Percentiles rank a stretch among this genome's conserved stretches.
Evolutionary conservation across 2,888 invertebrate genomes (phyloP).

Genomic region (Leuctra nigra): DNA sequence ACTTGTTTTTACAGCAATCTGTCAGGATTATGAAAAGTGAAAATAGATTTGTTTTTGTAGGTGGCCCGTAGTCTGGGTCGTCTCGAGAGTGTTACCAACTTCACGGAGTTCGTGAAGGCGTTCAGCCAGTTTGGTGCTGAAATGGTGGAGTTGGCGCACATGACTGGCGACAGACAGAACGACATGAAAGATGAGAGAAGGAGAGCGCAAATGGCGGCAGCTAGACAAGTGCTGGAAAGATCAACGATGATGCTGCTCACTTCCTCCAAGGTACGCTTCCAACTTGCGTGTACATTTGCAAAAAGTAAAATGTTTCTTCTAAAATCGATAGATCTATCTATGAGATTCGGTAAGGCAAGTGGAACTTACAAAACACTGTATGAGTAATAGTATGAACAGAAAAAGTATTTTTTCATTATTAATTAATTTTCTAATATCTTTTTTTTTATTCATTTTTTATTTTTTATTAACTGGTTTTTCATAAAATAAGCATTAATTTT

Average conservation of each 20-base stretch:
- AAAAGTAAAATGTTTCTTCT: background rate
- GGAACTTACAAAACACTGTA: background rate
- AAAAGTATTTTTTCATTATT: no score
- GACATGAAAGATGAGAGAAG: conserved; percentile 89
- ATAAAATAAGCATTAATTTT: no score
- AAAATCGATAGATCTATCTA: background rate
- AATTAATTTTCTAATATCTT: no score
- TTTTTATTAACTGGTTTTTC: no score
- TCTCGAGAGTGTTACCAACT: conserved; percentile 81
- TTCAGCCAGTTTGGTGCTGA: conserved; percentile 98
- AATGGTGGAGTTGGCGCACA: conserved; percentile 96
- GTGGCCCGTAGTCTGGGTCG: conserved; percentile 76
- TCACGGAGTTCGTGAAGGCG: conserved; percentile 96
- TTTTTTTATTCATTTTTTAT: no score
- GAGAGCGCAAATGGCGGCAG: conserved; percentile 93
- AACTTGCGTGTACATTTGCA: no score
- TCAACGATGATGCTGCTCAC: conserved; percentile 96
- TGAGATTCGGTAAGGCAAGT: background rate
- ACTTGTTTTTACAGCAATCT: no score
- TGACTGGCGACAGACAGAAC: conserved; percentile 77
- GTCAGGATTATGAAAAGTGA: no score
- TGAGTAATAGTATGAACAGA: no score
- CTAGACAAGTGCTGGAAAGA: conserved; percentile 88
- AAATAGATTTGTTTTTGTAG: no score
- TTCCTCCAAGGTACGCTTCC: conserved; percentile 87